Evolutionary conservation across 2,113 vertebrate genomes (phyloP), one percentile per base, ranked within the genome.

Genomic region (Xiphophorus maculatus): DNA sequence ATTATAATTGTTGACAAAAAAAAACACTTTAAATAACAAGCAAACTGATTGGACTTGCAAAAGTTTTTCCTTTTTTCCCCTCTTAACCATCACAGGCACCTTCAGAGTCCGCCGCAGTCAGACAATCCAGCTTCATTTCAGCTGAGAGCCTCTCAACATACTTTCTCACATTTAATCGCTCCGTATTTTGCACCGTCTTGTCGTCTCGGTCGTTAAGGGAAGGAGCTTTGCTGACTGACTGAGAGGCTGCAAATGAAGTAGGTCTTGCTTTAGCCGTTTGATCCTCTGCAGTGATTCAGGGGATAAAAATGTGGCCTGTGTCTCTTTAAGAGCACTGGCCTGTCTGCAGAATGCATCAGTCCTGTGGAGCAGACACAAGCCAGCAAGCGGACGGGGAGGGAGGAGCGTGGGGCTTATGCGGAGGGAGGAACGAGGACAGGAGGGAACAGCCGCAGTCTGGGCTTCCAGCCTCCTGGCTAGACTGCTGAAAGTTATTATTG

Each of bases 401-500:
- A 90, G 92, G 92, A 92, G 91, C 88, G 6, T 87, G 77, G 88
- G 84, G 82, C 86, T 77, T 58, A 71, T 79, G 84, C 81, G 58
- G 92, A 88, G 92, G 92, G 92, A 92, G 92, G 89, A 79, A 75
- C 13, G 51, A 82, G 77, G 74, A 84, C 85, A 90, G 73, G 91
- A 93, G 87, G 94, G 94, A 96, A 97, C 95, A 96, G 95, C 94
- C 89, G 62, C 95, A 96, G 96, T 96, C 96, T 96, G 94, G 94
- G 95, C 95, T 95, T 93, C 91, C 95, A 96, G 96, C 96, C 96
- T 97, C 93, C 95, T 95, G 95, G 96, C 96, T 95, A 96, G 94
- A 95, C 95, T 94, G 96, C 92, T 96, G 95, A 96, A 97, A 97
- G 96, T 97, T 96, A 94, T 96, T 96, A 96, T 96, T 96, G 96